These are phyloP conservation scores for Heptranchias perlo DNA, from an alignment of 2,113 vertebrate genomes.

Conservation along the genomic window DNA sequence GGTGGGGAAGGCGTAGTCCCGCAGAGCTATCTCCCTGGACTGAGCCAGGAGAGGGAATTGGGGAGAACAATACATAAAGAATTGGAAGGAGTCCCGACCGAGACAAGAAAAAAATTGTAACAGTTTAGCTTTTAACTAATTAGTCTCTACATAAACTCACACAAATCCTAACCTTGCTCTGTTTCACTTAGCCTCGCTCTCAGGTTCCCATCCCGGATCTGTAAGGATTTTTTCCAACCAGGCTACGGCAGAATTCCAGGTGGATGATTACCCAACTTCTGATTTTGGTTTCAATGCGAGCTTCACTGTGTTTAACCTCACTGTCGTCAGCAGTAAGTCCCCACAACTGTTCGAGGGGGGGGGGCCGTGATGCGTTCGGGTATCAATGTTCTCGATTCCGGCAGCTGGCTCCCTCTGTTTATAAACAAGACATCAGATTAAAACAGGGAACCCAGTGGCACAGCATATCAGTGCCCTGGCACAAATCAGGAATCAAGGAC, in stretches of 20 bases:
- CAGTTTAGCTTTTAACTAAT: not conserved
- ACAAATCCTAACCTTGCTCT: not conserved
- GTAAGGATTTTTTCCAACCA: constrained; percentile 71
- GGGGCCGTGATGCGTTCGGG: too few species aligned
- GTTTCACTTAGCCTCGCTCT: constrained; percentile 63
- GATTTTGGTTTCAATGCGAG: constrained; percentile 66
- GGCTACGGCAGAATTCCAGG: constrained; percentile 66
- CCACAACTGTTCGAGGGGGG: not conserved
- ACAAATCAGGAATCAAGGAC: not conserved
- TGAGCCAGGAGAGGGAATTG: constrained; percentile 41
- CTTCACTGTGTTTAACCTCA: constrained; percentile 58
- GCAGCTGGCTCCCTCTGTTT: not conserved
- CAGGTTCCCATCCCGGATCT: constrained; percentile 56
- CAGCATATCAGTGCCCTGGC: not conserved
- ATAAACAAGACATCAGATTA: not conserved
- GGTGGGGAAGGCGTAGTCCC: not conserved
- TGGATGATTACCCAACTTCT: constrained; percentile 55
- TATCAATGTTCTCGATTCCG: too few species aligned
- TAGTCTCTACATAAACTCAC: not conserved
- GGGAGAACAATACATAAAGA: constrained; percentile 42
- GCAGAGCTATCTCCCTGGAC: not conserved
- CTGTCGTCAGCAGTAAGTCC: constrained; percentile 64
- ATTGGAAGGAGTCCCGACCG: constrained; percentile 46
- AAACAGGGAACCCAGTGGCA: not conserved
- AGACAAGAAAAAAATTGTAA: constrained; percentile 45